These are phyloP conservation scores for Mionectes macconnelli DNA, from an alignment of 2,113 vertebrate genomes.

Conservation along the genomic window DNA sequence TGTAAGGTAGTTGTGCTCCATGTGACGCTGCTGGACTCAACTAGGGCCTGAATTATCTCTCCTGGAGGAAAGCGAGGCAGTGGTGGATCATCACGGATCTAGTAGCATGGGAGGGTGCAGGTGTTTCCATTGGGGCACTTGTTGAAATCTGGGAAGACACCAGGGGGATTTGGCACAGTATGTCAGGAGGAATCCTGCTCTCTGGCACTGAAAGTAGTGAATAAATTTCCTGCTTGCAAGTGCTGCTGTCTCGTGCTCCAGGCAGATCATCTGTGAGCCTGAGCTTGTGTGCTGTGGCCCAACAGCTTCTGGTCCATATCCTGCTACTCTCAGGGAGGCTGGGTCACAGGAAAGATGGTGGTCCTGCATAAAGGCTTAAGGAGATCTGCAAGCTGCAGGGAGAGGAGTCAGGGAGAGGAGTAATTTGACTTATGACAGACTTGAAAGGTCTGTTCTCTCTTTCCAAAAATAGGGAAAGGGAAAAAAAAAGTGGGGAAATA, in stretches of 20 bases:
- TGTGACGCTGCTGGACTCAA: background rate
- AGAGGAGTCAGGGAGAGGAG: background rate
- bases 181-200: background rate
- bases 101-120: background rate
- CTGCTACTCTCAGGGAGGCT: fast-evolving
- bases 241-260: background rate
- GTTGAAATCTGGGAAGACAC: fast-evolving
- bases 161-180: background rate
- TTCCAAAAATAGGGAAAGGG: background rate
- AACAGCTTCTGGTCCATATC: fast-evolving
- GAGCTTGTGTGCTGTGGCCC: fast-evolving
- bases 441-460: background rate
- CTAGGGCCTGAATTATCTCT: background rate
- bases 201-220: background rate
- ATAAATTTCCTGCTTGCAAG: background rate
- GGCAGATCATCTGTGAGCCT: fast-evolving
- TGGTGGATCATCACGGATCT: fast-evolving
- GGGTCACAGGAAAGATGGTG: background rate
- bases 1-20: background rate
- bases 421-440: background rate
- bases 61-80: background rate
- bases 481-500: background rate
- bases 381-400: background rate
- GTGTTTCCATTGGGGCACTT: fast-evolving
- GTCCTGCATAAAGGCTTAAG: background rate